Evolutionary conservation across 2,113 vertebrate species (phyloP).

Genomic region (Uropsilus gracilis): DNA sequence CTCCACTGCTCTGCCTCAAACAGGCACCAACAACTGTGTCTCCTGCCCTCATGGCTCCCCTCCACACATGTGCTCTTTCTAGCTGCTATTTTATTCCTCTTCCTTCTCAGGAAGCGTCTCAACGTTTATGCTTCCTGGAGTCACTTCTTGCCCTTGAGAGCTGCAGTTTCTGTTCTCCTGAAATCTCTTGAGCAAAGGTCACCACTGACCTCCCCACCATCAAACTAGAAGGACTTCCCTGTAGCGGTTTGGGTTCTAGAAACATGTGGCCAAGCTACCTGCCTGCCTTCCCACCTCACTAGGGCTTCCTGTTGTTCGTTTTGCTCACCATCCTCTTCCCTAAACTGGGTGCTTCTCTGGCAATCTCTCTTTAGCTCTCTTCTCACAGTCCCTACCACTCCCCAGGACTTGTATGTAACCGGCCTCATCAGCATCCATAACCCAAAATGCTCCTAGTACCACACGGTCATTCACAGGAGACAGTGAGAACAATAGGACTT

Average conservation of each 20-base stretch:
- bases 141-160: background rate
- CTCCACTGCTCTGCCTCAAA: background rate
- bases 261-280: background rate
- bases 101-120: background rate
- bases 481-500: background rate
- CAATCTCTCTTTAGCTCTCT: background rate
- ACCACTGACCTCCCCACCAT: background rate
- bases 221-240: background rate
- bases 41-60: accelerated
- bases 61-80: background rate
- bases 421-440: background rate
- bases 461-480: background rate
- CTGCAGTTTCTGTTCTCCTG: background rate
- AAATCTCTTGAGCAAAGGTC: background rate
- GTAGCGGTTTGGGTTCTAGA: too few relatives aligned
- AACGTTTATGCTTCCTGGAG: background rate
- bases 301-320: background rate
- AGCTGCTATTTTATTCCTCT: background rate
- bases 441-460: background rate
- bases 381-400: background rate
- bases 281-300: background rate
- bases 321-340: background rate
- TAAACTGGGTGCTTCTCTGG: background rate
- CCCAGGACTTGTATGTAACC: background rate
- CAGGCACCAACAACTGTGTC: accelerated